Percentiles rank a stretch among this genome's conserved stretches.
Conservation (phyloP, 2,113 vertebrate species). For the Burhinus oedicnemus region DNA sequence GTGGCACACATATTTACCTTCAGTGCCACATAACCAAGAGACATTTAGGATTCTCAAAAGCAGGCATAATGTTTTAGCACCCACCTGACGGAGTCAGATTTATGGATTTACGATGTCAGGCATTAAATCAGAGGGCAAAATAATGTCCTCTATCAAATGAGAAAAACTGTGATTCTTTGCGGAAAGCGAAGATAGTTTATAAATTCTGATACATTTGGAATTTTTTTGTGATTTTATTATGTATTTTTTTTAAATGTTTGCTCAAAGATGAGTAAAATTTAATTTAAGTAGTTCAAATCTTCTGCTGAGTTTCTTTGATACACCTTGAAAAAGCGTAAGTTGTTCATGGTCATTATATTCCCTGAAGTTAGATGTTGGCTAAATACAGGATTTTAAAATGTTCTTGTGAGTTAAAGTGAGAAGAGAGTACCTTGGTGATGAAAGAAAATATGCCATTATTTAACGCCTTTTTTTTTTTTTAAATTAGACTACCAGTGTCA, state of each 20-base stretch:
- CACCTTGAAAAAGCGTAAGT: background rate
- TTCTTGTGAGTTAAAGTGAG: background rate
- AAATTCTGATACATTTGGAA: background rate
- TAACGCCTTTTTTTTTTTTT: background rate
- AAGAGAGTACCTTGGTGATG: background rate
- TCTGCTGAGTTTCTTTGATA: background rate
- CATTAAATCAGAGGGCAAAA: background rate
- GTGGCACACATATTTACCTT: background rate
- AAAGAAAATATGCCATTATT: background rate
- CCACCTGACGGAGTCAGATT: background rate
- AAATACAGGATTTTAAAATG: background rate
- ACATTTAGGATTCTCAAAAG: background rate
- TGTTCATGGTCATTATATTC: background rate
- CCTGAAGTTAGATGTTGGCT: background rate
- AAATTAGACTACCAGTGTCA: background rate
- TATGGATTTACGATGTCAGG: background rate
- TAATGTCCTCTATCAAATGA: background rate
- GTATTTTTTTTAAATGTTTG: background rate
- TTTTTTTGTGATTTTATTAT: background rate
- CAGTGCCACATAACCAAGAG: background rate
- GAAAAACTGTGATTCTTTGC: background rate
- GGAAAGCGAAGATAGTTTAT: background rate
- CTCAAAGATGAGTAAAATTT: background rate
- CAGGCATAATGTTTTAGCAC: background rate
- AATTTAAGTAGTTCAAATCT: background rate